Evolutionary conservation across 2,113 vertebrate species (phyloP).

Genomic region (Sebastes fasciatus): DNA sequence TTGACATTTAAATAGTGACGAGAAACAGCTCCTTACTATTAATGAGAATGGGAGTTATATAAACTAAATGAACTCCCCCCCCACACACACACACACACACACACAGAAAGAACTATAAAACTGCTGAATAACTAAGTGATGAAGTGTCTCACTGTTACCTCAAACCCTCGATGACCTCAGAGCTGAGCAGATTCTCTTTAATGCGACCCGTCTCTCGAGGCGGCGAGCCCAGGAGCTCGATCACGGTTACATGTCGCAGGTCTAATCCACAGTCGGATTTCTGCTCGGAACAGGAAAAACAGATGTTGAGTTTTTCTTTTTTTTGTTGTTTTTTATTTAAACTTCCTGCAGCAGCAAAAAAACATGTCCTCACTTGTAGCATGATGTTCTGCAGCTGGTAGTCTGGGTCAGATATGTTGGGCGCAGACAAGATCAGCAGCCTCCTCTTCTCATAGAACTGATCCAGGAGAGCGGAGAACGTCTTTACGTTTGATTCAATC

Average conservation of each 20-base stretch:
- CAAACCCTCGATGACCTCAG: slow-evolving; percentile 90
- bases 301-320: neutral
- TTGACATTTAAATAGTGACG: slow-evolving; percentile 36
- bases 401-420: slow-evolving; percentile 86
- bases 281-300: slow-evolving; percentile 71
- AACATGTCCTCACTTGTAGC: slow-evolving; percentile 88
- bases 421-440: slow-evolving; percentile 92
- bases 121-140: neutral
- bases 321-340: neutral
- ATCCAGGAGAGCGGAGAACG: slow-evolving; percentile 88
- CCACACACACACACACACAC: neutral
- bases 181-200: slow-evolving; percentile 85
- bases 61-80: neutral
- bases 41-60: slow-evolving; percentile 2
- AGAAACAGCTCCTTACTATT: slow-evolving; percentile 5
- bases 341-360: neutral
- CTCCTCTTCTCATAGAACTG: slow-evolving; percentile 94
- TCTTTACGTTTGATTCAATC: slow-evolving; percentile 90
- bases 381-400: slow-evolving; percentile 94
- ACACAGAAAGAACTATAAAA: slow-evolving; percentile 1
- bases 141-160: slow-evolving; percentile 81
- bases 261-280: slow-evolving; percentile 91
- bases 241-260: slow-evolving; percentile 88
- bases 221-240: slow-evolving; percentile 91
- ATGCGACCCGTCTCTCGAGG: slow-evolving; percentile 91